Percentiles rank a stretch among this genome's conserved stretches.
Conservation (phyloP, 1,140 invertebrate species). For the Sitobion miscanthi region DNA sequence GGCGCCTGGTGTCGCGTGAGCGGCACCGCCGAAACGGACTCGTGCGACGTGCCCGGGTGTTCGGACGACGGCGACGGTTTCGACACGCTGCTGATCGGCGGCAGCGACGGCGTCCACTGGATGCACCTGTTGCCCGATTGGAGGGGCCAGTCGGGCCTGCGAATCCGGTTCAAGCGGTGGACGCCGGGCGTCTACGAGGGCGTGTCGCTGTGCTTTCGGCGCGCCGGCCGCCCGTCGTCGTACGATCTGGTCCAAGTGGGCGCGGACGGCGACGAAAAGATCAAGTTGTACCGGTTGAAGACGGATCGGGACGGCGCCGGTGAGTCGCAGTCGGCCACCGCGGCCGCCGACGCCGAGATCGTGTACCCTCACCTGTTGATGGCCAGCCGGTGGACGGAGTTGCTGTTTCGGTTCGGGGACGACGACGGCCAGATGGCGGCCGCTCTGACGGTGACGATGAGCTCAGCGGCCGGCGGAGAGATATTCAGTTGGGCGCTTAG, state of each 20-base stretch:
- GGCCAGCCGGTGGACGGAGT: conserved; percentile 32
- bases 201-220: neutral
- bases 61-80: neutral
- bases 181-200: neutral
- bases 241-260: conserved; percentile 11
- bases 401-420: neutral
- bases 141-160: neutral
- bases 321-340: neutral
- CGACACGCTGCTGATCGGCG: neutral
- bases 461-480: neutral
- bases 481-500: neutral
- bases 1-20: conserved; percentile 29
- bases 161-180: conserved; percentile 12
- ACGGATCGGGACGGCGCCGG: neutral
- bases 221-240: neutral
- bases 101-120: neutral
- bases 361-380: conserved; percentile 30
- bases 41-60: conserved; percentile 35
- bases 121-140: conserved; percentile 41
- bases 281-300: neutral
- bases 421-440: neutral
- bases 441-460: neutral
- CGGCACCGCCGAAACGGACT: neutral
- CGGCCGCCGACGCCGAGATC: neutral
- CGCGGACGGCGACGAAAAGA: conserved; percentile 11